A percentile compares a stretch with the other conserved stretches of the same genome.
phyloP scores from a whole-genome alignment of 2,113 vertebrate genomes.

The Eira barbara region DNA sequence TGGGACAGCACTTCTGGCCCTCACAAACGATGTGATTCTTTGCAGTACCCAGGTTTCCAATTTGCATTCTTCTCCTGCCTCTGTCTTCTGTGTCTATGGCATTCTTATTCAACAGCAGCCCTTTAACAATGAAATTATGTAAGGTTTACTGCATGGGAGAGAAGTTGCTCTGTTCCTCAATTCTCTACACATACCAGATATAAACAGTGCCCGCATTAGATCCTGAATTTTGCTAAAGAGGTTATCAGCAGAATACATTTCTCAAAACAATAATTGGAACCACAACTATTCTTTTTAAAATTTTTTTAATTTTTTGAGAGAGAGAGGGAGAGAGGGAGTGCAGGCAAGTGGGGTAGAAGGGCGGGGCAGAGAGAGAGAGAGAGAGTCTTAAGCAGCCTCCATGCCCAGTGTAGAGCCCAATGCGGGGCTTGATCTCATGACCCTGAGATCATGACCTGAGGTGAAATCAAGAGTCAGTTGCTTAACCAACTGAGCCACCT shows the following conservation, averaged over 20 bases:
- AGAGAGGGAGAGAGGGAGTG: background rate
- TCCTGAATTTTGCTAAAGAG: background rate
- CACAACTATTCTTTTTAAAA: background rate
- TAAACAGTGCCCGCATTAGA: background rate
- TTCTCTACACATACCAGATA: background rate
- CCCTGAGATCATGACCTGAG: background rate
- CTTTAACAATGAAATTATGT: background rate
- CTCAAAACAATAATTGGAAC: background rate
- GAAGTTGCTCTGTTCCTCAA: background rate
- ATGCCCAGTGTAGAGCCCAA: background rate
- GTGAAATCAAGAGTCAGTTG: background rate
- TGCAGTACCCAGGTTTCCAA: background rate
- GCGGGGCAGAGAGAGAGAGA: background rate
- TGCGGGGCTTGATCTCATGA: background rate
- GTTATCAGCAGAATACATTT: background rate
- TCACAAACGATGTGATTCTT: background rate
- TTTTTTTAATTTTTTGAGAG: background rate
- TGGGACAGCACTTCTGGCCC: background rate
- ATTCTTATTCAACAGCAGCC: background rate
- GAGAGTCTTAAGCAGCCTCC: background rate
- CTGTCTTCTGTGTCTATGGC: background rate
- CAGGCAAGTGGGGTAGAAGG: background rate
- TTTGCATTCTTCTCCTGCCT: background rate
- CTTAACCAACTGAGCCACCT: background rate
- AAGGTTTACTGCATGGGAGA: background rate